Base-by-base conservation (phyloP, 1,140 invertebrate species). In the Notospermus geniculatus region DNA sequence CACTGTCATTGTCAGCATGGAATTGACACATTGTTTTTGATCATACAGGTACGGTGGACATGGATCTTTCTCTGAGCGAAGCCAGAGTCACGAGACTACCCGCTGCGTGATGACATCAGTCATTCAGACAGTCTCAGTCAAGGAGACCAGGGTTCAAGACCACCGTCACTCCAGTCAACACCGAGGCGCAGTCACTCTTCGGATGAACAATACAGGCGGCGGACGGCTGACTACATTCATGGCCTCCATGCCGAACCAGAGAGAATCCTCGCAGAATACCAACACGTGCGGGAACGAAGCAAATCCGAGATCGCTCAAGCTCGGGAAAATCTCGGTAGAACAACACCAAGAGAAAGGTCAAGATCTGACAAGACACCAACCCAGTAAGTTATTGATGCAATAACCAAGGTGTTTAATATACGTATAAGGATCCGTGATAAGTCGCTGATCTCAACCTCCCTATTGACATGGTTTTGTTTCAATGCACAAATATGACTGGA, bases 231-330 rank as follows among this genome's bases (percentile, higher is more conserved):
- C 32, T 36, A 36, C 15, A 15, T 36, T 36, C 32, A 36, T 15
- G 32, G 32, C 32, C 46, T 50, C 25, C 46, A 50, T 50, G 46
- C n/a, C n/a, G 46, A 50, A n/a, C 46, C 46, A 23, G 25, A 23
- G 46, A 19, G 46, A 27, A 27, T 50, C 5, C 46, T 50, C n/a
- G 46, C n/a, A 50, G 46, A 19, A 9, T 50, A 27, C 46, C 46
- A 50, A n/a, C 46, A 27, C 9, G 19, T 23, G 25, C 46, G n/a
- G 4, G 19, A 23, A 9, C 5, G 25, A n/a, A 50, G 46, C n/a
- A 19, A 50, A n/a, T 19, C 46, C n/a, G 19, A 50, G 25, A 50
- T 50, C n/a, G 25, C 46, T 5, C 19, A 50, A 50, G 46, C 46
- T 23, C n/a, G 46, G 46, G 46, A 50, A n/a, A 50, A 50, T 9